Conservation (phyloP, 2,888 invertebrate genomes). For the Sepiola atlantica region DNA sequence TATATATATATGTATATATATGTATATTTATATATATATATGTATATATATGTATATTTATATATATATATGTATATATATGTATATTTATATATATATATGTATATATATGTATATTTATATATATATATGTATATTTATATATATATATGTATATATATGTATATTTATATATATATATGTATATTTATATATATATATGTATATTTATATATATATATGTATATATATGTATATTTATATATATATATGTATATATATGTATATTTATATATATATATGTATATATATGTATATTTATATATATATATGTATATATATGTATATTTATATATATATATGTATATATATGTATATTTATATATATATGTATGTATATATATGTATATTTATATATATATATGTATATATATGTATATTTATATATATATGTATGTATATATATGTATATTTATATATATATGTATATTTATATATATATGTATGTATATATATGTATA, state of each 20-base stretch:
- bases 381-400: background rate
- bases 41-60: background rate
- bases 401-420: background rate
- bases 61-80: background rate
- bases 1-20: background rate
- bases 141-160: slow-evolving; percentile 3
- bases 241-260: background rate
- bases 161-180: background rate
- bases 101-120: background rate
- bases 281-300: background rate
- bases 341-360: background rate
- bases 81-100: background rate
- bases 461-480: background rate
- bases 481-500: background rate
- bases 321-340: background rate
- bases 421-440: background rate
- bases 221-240: background rate
- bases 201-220: slow-evolving; percentile 2
- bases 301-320: background rate
- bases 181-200: background rate
- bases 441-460: background rate
- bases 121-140: background rate
- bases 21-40: background rate
- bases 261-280: background rate
- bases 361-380: slow-evolving; percentile 17